Evolutionary conservation across 2,797 vertebrate genomes (phyloP).

Genomic region (Helostoma temminkii): DNA sequence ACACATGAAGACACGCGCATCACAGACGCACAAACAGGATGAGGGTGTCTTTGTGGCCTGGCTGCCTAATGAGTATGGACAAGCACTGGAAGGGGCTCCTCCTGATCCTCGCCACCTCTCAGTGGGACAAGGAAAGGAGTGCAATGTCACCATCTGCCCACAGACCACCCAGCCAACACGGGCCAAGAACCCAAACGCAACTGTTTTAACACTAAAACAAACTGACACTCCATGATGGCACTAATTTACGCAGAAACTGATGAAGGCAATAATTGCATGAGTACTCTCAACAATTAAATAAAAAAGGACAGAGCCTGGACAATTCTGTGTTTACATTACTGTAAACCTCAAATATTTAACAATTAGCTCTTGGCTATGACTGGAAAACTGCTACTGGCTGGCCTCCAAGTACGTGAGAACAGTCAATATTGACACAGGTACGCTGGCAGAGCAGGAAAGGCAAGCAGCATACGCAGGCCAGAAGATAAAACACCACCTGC

Average conservation of each 20-base stretch:
- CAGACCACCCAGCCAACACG: constrained; percentile 55
- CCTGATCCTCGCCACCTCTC: constrained; percentile 59
- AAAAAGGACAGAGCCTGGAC: constrained; percentile 37
- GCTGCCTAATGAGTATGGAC: constrained; percentile 69
- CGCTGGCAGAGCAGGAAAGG: neutral
- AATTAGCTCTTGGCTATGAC: constrained; percentile 21
- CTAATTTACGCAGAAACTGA: constrained; percentile 45
- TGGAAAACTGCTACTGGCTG: constrained; percentile 13
- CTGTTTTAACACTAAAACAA: constrained; percentile 31
- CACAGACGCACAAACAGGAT: constrained; percentile 30
- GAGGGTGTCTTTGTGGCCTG: constrained; percentile 42
- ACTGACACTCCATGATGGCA: constrained; percentile 27
- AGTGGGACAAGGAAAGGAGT: constrained; percentile 42
- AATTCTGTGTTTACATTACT: constrained; percentile 11
- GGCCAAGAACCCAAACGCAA: neutral
- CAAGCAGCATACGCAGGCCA: no score
- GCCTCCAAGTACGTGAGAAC: constrained; percentile 27
- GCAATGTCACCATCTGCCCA: constrained; percentile 64
- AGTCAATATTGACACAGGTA: constrained; percentile 41
- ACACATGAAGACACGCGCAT: constrained; percentile 32
- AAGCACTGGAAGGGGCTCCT: constrained; percentile 57
- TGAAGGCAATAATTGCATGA: constrained; percentile 53
- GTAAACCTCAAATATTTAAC: constrained; percentile 36
- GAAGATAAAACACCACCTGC: no score
- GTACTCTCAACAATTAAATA: constrained; percentile 40